A percentile compares a stretch with the other conserved stretches of the same genome.
phyloP scores from a whole-genome alignment of 2,888 invertebrate species.

The Caprella mutica region DNA sequence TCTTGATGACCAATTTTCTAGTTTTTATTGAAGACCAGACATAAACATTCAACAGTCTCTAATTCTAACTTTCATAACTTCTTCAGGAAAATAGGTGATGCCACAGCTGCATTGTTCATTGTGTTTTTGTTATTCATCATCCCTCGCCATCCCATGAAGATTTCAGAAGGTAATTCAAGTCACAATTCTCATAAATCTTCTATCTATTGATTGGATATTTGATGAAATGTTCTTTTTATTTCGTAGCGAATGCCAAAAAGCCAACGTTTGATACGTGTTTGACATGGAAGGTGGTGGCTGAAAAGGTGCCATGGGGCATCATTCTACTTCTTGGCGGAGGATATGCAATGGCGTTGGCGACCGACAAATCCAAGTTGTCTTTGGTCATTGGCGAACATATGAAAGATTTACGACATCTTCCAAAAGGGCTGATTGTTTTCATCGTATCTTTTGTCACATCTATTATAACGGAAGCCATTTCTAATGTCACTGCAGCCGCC shows the following conservation, averaged over 20 bases:
- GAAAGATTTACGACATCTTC: conserved; percentile 46
- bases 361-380: conserved; percentile 66
- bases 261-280: conserved; percentile 10
- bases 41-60: too few relatives aligned
- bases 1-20: too few relatives aligned
- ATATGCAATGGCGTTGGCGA: conserved; percentile 79
- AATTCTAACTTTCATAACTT: too few relatives aligned
- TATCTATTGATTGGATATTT: too few relatives aligned
- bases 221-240: too few relatives aligned
- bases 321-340: conserved; percentile 79
- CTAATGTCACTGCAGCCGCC: conserved; percentile 81
- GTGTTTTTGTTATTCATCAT: conserved; percentile 70
- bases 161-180: too few relatives aligned
- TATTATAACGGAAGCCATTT: conserved; percentile 74
- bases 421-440: conserved; percentile 55
- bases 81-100: conserved; percentile 40
- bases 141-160: too few relatives aligned
- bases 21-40: too few relatives aligned
- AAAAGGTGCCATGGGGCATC: conserved; percentile 54
- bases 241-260: too few relatives aligned
- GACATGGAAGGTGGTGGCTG: conserved; percentile 37
- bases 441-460: conserved; percentile 67
- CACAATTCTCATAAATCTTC: too few relatives aligned
- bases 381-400: conserved; percentile 60
- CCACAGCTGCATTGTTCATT: conserved; percentile 59